Base-by-base conservation (phyloP, 2,797 vertebrate species). In the Malacoctenus gilli region DNA sequence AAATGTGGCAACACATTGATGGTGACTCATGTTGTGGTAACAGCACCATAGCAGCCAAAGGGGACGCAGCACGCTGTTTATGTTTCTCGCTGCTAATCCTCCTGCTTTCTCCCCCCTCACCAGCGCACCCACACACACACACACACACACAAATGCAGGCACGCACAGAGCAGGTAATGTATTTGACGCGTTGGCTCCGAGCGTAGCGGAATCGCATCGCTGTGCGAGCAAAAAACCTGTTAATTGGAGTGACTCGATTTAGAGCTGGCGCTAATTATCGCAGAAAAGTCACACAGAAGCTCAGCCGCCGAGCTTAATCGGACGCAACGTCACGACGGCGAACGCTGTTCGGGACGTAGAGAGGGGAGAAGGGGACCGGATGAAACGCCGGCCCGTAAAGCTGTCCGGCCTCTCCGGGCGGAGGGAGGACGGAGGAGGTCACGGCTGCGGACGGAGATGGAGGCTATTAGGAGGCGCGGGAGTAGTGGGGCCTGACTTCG, bases 1-100 rank as follows among this genome's bases (percentile, higher is more conserved):
- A 59, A 69, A 70, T 51, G 46, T 71, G 62, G 31, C 18, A 80
- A 76, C 75, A 85, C 68, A 72, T 20, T 55, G 65, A 61, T 5
- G 46, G 75, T 79, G 83, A 85, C 62, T 78, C 77, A 79, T 69
- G 54, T 68, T 56, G 69, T 72, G 63, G 47, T 75, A 72, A 73
- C 73, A 72, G 68, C 63, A 53, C 67, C 64, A 53, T 49, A 43
- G 50, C 71, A 75, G 82, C 77, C 77, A 83, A 75, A 77, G 55
- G 46, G 46, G 52, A 64, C 62, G 15, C 60, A 63, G 59, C 72
- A 73, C 9, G 14, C 49, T 78, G 73, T 66, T 72, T 58, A 64
- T 42, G 61, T 68, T 74, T 67, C 52, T 62, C 61, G 57, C 40
- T 0, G 34, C 49, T 51, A 34, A 38, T 5, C 28, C 30, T 54